Conservation (phyloP, 2,797 vertebrate genomes). For the Sarcophilus harrisii region DNA sequence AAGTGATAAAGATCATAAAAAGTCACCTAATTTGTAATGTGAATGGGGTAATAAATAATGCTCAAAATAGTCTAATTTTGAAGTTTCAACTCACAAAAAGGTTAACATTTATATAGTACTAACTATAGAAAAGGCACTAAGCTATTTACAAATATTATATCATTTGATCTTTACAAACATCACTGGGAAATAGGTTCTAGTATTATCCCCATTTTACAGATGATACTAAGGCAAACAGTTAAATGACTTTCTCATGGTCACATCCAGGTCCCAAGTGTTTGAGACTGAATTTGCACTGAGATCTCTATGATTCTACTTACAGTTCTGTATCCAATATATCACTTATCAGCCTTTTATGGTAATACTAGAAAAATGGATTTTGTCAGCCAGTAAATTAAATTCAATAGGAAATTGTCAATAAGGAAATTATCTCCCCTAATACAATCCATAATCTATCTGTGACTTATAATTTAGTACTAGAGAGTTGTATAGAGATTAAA, state of each 20-base stretch:
- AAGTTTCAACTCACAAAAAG: neutral
- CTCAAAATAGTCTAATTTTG: neutral
- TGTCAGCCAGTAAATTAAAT: neutral
- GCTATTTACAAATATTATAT: neutral
- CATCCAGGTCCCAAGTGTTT: neutral
- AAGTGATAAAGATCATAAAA: neutral
- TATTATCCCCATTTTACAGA: neutral
- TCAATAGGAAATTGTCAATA: neutral
- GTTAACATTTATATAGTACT: neutral
- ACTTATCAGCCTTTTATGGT: neutral
- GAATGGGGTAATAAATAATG: neutral
- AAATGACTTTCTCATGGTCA: neutral
- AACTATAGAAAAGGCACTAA: neutral
- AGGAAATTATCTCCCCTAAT: neutral
- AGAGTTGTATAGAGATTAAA: neutral
- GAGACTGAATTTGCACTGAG: neutral
- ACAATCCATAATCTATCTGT: neutral
- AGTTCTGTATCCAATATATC: neutral
- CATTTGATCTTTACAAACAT: neutral
- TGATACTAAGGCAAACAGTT: neutral
- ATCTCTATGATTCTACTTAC: neutral
- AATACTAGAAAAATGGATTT: neutral
- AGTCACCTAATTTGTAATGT: neutral
- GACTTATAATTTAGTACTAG: neutral
- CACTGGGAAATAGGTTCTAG: neutral